A percentile compares a stretch with the other conserved stretches of the same genome.
Evolutionary conservation across 2,797 vertebrate genomes (phyloP).

Genomic region (Heliangelus exortis): DNA sequence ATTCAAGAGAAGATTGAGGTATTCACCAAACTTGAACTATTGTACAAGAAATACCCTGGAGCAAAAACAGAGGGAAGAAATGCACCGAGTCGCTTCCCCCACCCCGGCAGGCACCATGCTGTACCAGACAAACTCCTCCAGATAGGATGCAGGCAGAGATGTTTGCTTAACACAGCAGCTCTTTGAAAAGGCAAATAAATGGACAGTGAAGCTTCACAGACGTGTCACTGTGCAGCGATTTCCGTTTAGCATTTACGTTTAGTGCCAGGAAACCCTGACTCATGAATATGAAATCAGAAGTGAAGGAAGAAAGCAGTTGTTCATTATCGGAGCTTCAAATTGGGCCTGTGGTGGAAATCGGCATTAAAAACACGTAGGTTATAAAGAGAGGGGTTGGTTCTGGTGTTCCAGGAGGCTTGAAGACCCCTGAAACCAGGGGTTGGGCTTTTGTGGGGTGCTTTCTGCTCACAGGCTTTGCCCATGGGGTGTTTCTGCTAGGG

Average conservation of each 20-base stretch:
- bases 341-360: slow-evolving; percentile 35
- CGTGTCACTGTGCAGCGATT: slow-evolving; percentile 68
- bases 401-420: background rate
- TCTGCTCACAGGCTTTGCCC: background rate
- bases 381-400: background rate
- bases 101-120: slow-evolving; percentile 12
- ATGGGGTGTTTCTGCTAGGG: fast-evolving
- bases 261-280: slow-evolving; percentile 71
- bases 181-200: slow-evolving; percentile 74
- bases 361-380: background rate
- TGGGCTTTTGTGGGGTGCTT: background rate
- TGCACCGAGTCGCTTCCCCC: background rate
- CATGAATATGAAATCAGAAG: slow-evolving; percentile 70
- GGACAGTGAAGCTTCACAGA: slow-evolving; percentile 64
- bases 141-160: slow-evolving; percentile 58
- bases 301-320: slow-evolving; percentile 64
- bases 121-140: slow-evolving; percentile 65
- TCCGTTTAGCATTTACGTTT: slow-evolving; percentile 59
- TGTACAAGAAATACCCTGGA: slow-evolving; percentile 64
- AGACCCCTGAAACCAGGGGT: background rate
- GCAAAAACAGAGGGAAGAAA: slow-evolving; percentile 42
- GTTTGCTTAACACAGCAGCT: slow-evolving; percentile 69
- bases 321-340: slow-evolving; percentile 27
- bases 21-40: slow-evolving; percentile 1
- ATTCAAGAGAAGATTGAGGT: slow-evolving; percentile 48